Evolutionary conservation across 2,797 vertebrate genomes (phyloP).

Genomic region (Paguma larvata): DNA sequence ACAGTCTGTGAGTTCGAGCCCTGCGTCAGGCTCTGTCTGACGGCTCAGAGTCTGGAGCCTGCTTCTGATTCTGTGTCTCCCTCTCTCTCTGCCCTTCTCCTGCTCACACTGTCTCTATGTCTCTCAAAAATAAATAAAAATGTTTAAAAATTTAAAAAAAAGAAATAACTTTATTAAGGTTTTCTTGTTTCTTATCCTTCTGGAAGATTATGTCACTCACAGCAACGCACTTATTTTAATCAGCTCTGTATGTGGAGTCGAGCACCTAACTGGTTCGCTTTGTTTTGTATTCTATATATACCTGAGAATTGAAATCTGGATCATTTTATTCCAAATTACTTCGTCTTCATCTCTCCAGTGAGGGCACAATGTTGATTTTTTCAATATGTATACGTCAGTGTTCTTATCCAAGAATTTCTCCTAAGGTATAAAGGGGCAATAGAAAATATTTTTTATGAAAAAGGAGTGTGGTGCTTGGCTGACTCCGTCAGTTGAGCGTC

Average conservation of each 20-base stretch:
- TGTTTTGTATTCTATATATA: neutral
- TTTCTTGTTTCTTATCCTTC: neutral
- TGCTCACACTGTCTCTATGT: too few relatives aligned
- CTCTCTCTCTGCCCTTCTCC: too few relatives aligned
- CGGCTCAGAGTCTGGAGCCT: too few relatives aligned
- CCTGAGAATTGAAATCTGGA: neutral
- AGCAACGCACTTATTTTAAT: neutral
- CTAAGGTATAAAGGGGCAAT: neutral
- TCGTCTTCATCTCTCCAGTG: neutral
- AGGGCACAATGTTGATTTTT: neutral
- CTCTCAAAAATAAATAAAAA: too few relatives aligned
- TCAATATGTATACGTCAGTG: neutral
- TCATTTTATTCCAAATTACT: neutral
- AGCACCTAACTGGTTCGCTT: neutral
- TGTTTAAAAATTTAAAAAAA: too few relatives aligned
- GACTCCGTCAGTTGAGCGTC: too few relatives aligned
- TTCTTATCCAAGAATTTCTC: neutral
- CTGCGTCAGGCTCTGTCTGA: too few relatives aligned
- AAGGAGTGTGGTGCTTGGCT: too few relatives aligned
- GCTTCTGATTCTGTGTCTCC: too few relatives aligned
- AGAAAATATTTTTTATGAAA: neutral
- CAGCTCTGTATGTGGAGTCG: neutral
- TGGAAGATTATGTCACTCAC: neutral
- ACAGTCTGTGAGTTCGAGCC: too few relatives aligned
- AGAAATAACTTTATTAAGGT: too few relatives aligned